Evolutionary conservation across 2,113 vertebrate genomes (phyloP), one percentile per base, ranked within the genome.

Genomic region (Takifugu flavidus): DNA sequence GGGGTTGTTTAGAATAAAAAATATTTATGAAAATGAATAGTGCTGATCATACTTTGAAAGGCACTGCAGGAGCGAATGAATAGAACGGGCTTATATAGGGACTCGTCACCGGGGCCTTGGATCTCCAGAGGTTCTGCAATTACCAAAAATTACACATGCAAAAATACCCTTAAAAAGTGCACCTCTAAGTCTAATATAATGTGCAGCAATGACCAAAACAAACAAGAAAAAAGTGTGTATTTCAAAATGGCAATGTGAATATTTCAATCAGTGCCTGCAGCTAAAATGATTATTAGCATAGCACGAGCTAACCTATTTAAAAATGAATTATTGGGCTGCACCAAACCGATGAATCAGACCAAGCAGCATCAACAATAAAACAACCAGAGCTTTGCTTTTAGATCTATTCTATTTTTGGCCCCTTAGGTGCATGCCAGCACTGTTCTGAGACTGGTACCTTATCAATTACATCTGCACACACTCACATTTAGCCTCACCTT

Each of bases 11-110:
- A 80, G 67, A 85, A 87, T 83, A 75, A 86, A 89, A 53, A 84
- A 86, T 84, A 83, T 88, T 89, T 89, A 85, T 90, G 82, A 88
- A 88, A 86, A 87, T 77, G 70, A 67, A 72, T 77, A 63, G 61
- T 58, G 70, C 86, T 82, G 87, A 88, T 89, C 85, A 57, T 63
- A 62, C 65, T 69, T 62, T 79, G 53, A 80, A 74, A 82, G 68
- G 63, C 57, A 62, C 53, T 6, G 59, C 31, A 74, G 62, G 61
- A 49, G 55, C 13, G 68, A 73, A 67, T 79, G 64, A 75, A 86
- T 67, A 47, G 57, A 67, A 56, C 58, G 46, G 25, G 39, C 56
- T 71, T 58, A 72, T 49, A 15, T 43, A 74, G 64, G 20, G 13
- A 10, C 56, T 69, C 72, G 57, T 61, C 56, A 58, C 55, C 12